A percentile compares a stretch with the other conserved stretches of the same genome.
Conservation (phyloP, 2,113 vertebrate genomes). For the Talpa occidentalis region DNA sequence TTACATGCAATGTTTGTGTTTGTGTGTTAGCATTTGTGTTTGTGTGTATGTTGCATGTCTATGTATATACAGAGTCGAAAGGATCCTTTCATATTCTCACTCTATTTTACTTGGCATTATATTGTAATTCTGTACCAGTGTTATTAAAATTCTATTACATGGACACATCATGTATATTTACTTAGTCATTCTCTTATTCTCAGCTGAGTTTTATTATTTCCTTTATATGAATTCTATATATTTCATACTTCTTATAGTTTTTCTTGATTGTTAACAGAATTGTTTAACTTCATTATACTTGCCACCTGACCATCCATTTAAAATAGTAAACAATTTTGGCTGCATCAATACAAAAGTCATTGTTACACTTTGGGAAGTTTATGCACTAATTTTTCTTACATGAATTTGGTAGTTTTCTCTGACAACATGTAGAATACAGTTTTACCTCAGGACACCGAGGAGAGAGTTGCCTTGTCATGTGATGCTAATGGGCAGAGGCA, state of each 20-base stretch:
- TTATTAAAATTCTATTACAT: neutral
- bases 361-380: neutral
- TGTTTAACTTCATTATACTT: neutral
- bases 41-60: too few relatives aligned
- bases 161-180: neutral
- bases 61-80: neutral
- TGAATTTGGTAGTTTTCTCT: neutral
- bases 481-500: neutral
- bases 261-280: neutral
- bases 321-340: neutral
- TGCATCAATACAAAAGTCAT: neutral
- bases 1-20: neutral
- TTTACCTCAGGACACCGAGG: neutral
- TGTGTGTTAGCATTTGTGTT: neutral
- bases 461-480: too few relatives aligned
- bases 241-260: neutral
- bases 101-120: neutral
- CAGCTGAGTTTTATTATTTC: neutral
- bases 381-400: neutral
- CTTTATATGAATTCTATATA: neutral
- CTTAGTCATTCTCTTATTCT: neutral
- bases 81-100: neutral
- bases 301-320: neutral
- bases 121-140: neutral
- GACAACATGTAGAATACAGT: neutral